Conservation (phyloP, 2,797 vertebrate genomes). For the Fundulus diaphanus region DNA sequence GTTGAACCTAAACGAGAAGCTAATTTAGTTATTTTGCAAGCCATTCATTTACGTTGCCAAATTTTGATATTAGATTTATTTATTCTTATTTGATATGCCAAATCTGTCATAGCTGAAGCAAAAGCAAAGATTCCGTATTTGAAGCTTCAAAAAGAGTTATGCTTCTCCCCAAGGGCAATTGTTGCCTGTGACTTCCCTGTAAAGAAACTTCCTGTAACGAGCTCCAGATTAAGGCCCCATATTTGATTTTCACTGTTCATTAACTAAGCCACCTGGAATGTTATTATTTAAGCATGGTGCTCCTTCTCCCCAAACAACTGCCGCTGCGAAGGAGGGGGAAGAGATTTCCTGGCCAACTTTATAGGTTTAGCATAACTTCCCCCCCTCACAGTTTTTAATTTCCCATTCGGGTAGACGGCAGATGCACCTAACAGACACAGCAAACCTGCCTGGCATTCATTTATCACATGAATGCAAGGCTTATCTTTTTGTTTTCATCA, state of each 20-base stretch:
- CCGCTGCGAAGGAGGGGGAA: slow-evolving; percentile 75
- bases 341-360: slow-evolving; percentile 82
- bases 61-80: background rate
- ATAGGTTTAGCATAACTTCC: slow-evolving; percentile 80
- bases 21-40: background rate
- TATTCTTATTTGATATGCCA: background rate
- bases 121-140: slow-evolving; percentile 39
- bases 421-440: slow-evolving; percentile 74
- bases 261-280: slow-evolving; percentile 89
- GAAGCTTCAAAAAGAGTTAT: slow-evolving; percentile 50
- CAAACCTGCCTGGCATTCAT: slow-evolving; percentile 68
- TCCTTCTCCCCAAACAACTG: slow-evolving; percentile 86
- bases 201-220: slow-evolving; percentile 85
- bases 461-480: slow-evolving; percentile 62
- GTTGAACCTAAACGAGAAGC: background rate
- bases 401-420: slow-evolving; percentile 77
- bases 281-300: slow-evolving; percentile 85
- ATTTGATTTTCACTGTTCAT: slow-evolving; percentile 90
- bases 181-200: slow-evolving; percentile 80
- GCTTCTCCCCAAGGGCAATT: slow-evolving; percentile 71
- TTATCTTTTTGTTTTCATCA: slow-evolving; percentile 49
- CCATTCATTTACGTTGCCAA: background rate
- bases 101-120: slow-evolving; percentile 7
- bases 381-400: slow-evolving; percentile 75
- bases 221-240: slow-evolving; percentile 85